Conservation (phyloP, 2,888 invertebrate genomes). For the Sesia bembeciformis region DNA sequence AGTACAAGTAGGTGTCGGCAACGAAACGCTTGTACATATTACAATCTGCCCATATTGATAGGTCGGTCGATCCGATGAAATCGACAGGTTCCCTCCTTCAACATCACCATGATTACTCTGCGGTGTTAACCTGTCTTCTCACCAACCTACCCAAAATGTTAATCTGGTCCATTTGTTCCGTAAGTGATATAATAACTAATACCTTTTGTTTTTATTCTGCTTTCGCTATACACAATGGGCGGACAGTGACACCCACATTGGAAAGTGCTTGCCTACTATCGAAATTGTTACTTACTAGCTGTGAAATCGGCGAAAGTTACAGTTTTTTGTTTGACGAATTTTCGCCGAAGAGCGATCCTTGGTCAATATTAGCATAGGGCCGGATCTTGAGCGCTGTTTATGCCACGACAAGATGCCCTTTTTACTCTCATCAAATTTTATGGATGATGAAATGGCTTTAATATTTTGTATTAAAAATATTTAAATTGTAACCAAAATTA, state of each 20-base stretch:
- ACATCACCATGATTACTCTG: background rate
- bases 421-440: background rate
- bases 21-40: no score
- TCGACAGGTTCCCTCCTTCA: background rate
- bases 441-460: no score
- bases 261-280: slow-evolving; percentile 39
- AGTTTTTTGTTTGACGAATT: slow-evolving; percentile 37
- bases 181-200: slow-evolving; percentile 18
- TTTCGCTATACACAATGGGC: slow-evolving; percentile 58
- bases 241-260: slow-evolving; percentile 46
- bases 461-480: no score
- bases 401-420: slow-evolving; percentile 10
- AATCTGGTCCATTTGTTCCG: slow-evolving; percentile 10
- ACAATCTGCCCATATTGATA: no score
- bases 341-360: slow-evolving; percentile 24
- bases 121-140: background rate
- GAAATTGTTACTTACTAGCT: slow-evolving; percentile 29
- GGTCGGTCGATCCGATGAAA: background rate
- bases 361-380: slow-evolving; percentile 36
- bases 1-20: no score
- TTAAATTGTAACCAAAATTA: no score
- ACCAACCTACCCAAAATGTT: background rate
- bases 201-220: slow-evolving; percentile 52
- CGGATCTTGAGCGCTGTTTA: slow-evolving; percentile 10
- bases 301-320: slow-evolving; percentile 50